Conservation (phyloP, 2,888 invertebrate species). For the Thyatira batis region DNA sequence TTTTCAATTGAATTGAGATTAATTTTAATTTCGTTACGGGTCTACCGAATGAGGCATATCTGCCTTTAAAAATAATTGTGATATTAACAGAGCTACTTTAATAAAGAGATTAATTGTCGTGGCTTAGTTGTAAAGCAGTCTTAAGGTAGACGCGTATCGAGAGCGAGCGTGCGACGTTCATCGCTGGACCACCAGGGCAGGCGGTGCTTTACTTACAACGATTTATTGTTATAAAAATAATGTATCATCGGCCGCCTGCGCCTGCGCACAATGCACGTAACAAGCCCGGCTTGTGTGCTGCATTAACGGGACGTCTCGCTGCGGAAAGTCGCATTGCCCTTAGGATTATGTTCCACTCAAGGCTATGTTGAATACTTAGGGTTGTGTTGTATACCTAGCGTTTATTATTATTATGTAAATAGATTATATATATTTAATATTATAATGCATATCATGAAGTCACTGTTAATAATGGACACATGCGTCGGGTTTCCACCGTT, state of each 20-base stretch:
- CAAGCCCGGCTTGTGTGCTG: conserved; percentile 66
- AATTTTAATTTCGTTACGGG: too few species aligned
- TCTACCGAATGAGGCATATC: too few species aligned
- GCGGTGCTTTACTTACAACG: conserved; percentile 78
- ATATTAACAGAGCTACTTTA: neutral
- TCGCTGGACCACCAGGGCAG: conserved; percentile 67
- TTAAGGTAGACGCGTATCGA: conserved; percentile 32
- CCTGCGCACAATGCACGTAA: conserved; percentile 73
- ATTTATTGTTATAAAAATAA: conserved; percentile 83
- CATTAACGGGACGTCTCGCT: conserved; percentile 57
- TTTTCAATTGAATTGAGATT: too few species aligned
- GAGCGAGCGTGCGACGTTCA: conserved; percentile 40
- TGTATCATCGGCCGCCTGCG: conserved; percentile 71
- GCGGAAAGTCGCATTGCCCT: conserved; percentile 35
- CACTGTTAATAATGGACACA: too few species aligned
- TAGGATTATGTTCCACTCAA: neutral
- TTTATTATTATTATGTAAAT: neutral
- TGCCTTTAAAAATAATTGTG: neutral
- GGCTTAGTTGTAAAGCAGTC: conserved; percentile 26
- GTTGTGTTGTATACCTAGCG: too few species aligned
- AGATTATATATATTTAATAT: too few species aligned
- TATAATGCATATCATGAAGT: too few species aligned
- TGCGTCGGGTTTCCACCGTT: too few species aligned
- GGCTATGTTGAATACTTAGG: too few species aligned
- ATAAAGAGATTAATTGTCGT: conserved; percentile 27